These are phyloP conservation scores for Tyria jacobaeae DNA, from an alignment of 2,888 invertebrate genomes.

Conservation along the genomic window DNA sequence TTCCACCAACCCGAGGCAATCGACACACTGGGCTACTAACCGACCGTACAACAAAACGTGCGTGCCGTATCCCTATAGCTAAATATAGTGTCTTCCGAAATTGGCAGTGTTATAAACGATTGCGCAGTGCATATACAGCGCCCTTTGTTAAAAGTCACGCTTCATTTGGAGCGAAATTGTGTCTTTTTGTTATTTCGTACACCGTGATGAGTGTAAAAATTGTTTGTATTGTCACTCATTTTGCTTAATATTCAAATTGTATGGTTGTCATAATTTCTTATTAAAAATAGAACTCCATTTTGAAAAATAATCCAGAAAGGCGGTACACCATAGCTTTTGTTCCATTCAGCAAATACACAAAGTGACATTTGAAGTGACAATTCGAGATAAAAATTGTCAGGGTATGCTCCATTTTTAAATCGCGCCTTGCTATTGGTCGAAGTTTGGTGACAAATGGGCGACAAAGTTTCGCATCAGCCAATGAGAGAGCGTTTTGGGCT, in stretches of 20 bases:
- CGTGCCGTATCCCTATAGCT: conserved; percentile 25
- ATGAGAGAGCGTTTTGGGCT: conserved; percentile 56
- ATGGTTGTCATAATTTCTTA: conserved; percentile 47
- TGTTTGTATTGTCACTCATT: conserved; percentile 64
- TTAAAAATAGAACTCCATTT: conserved; percentile 42
- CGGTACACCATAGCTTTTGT: conserved; percentile 29
- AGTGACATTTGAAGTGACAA: conserved; percentile 72
- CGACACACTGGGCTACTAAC: conserved; percentile 68
- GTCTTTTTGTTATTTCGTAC: conserved; percentile 83
- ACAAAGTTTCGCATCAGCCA: conserved; percentile 72
- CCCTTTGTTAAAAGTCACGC: conserved; percentile 84
- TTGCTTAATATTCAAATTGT: conserved; percentile 41
- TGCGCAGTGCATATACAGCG: conserved; percentile 69
- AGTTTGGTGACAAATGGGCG: conserved; percentile 85
- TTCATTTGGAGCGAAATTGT: conserved; percentile 82
- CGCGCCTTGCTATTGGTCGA: conserved; percentile 68
- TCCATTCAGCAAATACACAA: conserved; percentile 52
- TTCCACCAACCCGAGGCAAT: conserved; percentile 79
- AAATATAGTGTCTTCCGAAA: conserved; percentile 44
- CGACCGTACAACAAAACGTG: conserved; percentile 54
- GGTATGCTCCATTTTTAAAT: conserved; percentile 72
- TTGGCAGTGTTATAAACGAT: conserved; percentile 67
- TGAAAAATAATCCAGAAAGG: conserved; percentile 44
- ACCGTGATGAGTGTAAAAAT: conserved; percentile 80
- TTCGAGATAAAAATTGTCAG: conserved; percentile 48